phyloP scores from a whole-genome alignment of 1,140 invertebrate species.

The Chionoecetes opilio region DNA sequence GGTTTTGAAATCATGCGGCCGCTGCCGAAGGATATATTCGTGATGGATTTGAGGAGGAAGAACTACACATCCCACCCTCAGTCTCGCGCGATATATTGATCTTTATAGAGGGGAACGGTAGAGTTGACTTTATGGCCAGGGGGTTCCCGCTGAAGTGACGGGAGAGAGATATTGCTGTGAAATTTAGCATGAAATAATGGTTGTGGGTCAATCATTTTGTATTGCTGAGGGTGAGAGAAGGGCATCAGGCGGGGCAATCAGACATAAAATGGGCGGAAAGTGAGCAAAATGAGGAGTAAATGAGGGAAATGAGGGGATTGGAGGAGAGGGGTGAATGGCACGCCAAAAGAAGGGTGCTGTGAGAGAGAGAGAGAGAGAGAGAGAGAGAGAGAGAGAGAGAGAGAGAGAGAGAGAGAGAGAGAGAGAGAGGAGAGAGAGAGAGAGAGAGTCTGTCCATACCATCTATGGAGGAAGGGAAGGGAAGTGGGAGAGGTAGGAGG shows the following conservation, averaged over 20 bases:
- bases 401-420: conserved; percentile 29
- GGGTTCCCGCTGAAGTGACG: conserved; percentile 42
- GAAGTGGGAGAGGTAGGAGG: neutral
- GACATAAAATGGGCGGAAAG: conserved; percentile 79
- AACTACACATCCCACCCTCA: conserved; percentile 2
- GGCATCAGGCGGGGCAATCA: conserved; percentile 79
- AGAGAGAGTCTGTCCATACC: neutral
- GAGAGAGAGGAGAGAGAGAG: conserved; percentile 32
- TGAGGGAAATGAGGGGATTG: conserved; percentile 77
- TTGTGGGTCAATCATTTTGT: conserved; percentile 80
- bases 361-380: neutral
- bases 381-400: conserved; percentile 33
- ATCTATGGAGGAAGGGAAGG: neutral
- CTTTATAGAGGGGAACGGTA: neutral
- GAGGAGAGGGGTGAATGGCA: conserved; percentile 47
- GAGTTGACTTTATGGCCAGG: neutral
- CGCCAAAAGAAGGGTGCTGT: too few species aligned
- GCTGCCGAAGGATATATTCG: conserved; percentile 71
- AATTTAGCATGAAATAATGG: conserved; percentile 81
- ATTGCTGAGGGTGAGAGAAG: conserved; percentile 80
- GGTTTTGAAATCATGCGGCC: conserved; percentile 79
- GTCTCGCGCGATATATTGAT: neutral
- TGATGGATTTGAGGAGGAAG: conserved; percentile 72
- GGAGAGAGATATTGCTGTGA: conserved; percentile 76
- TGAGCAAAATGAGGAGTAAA: conserved; percentile 79